Evolutionary conservation across 2,113 vertebrate species (phyloP).

Genomic region (Oryzias curvinotus): DNA sequence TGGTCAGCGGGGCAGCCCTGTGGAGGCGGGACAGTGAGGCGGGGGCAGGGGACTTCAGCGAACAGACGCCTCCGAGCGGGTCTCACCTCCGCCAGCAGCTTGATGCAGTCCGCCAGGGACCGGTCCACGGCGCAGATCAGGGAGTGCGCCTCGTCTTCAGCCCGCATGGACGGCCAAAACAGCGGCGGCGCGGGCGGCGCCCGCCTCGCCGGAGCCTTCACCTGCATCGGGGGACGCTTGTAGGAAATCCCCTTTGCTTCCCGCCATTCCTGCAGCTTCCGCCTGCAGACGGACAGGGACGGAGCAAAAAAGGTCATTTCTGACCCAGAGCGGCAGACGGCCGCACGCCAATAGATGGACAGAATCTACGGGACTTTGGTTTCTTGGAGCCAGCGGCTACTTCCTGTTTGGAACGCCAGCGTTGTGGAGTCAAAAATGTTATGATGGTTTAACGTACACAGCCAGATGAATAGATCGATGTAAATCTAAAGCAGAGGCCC

Average conservation of each 20-base stretch:
- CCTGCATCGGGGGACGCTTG: constrained; percentile 87
- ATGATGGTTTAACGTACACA: no score
- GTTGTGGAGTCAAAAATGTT: no score
- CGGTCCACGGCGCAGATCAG: constrained; percentile 74
- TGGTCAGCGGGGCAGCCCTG: constrained; percentile 78
- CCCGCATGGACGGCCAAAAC: constrained; percentile 73
- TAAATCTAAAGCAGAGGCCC: no score
- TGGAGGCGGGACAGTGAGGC: not conserved
- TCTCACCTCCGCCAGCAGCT: constrained; percentile 79
- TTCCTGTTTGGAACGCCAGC: no score
- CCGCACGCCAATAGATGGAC: no score
- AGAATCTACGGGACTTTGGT: no score
- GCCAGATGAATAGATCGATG: no score
- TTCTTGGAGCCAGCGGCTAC: no score
- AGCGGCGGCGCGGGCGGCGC: constrained; percentile 47
- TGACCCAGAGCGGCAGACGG: no score
- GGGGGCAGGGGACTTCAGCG: no score
- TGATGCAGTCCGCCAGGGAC: constrained; percentile 81
- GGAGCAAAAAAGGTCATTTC: no score
- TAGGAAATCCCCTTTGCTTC: constrained; percentile 85
- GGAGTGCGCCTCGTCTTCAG: constrained; percentile 75
- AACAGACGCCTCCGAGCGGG: no score
- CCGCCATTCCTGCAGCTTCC: constrained; percentile 87
- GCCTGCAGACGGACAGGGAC: constrained; percentile 68
- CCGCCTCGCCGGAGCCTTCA: constrained; percentile 58